Evolutionary conservation across 2,113 vertebrate species (phyloP).

Genomic region (Cyprinodon brontotheroides): DNA sequence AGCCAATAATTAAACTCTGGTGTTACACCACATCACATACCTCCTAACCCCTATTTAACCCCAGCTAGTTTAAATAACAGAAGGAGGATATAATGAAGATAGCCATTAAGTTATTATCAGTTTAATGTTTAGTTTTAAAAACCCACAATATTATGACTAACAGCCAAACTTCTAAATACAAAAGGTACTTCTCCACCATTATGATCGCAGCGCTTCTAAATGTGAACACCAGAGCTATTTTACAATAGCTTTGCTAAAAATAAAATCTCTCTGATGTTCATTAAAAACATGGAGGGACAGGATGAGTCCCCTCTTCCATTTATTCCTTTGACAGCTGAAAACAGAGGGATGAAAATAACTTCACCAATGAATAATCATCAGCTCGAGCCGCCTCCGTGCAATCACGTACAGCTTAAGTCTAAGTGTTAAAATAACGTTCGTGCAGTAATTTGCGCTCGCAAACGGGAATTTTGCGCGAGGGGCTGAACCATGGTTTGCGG

Average conservation of each 20-base stretch:
- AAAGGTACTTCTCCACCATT: slow-evolving; percentile 9
- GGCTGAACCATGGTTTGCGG: no score
- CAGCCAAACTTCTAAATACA: background rate
- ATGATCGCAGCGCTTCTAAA: slow-evolving; percentile 29
- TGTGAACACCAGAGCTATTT: slow-evolving; percentile 15
- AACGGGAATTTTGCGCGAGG: no score
- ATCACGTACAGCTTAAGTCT: background rate
- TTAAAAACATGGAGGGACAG: slow-evolving; percentile 10
- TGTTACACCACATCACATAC: slow-evolving; percentile 16
- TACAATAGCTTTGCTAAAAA: slow-evolving; percentile 46
- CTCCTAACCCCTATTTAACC: background rate
- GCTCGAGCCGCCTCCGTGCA: background rate
- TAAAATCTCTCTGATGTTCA: slow-evolving; percentile 42
- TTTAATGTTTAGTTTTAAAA: slow-evolving; percentile 3
- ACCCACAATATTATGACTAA: background rate
- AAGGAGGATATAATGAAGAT: background rate
- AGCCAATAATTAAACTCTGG: slow-evolving; percentile 12
- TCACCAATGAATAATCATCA: background rate
- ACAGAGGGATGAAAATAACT: slow-evolving; percentile 38
- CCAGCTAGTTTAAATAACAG: background rate
- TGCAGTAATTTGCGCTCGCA: no score
- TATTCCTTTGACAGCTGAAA: slow-evolving; percentile 23
- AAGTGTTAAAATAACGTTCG: no score
- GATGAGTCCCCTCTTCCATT: background rate
- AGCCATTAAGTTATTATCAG: accelerated